A percentile compares a stretch with the other conserved stretches of the same genome.
These are phyloP conservation scores for Sweltsa coloradensis DNA, from an alignment of 1,140 invertebrate species.

Conservation along the genomic window DNA sequence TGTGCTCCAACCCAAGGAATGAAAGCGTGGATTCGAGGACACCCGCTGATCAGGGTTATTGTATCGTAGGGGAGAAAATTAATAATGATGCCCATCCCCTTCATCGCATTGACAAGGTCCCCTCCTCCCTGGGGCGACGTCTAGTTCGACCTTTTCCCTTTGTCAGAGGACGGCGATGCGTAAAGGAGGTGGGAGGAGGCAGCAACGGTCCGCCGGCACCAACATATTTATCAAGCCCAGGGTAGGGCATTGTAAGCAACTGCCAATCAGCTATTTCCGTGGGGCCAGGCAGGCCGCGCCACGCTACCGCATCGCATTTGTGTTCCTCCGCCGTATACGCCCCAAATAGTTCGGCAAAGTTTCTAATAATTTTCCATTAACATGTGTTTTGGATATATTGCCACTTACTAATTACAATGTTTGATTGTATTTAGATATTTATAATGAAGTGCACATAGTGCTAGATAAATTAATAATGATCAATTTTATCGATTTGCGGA, in stretches of 20 bases:
- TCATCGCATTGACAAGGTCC: no score
- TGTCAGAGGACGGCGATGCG: conserved; percentile 9
- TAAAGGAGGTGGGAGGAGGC: conserved; percentile 12
- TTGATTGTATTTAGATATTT: not conserved
- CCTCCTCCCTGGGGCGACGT: conserved; percentile 2
- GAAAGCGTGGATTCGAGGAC: no score
- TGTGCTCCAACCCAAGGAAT: no score
- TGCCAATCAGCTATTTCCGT: conserved; percentile 20
- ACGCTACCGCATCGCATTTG: conserved; percentile 8
- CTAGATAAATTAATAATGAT: not conserved
- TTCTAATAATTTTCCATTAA: not conserved
- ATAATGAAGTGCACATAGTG: not conserved
- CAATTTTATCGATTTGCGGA: conserved; percentile 12
- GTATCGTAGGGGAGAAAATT: no score
- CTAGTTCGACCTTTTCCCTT: conserved; percentile 9
- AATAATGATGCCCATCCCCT: no score
- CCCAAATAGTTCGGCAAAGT: conserved; percentile 18
- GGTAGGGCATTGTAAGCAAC: conserved; percentile 14
- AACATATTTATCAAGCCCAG: conserved; percentile 6
- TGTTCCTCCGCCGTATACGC: conserved; percentile 18
- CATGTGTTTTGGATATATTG: not conserved
- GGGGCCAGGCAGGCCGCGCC: conserved; percentile 17
- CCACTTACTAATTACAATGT: not conserved
- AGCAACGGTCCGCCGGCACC: conserved; percentile 3
- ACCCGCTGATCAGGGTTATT: no score